A percentile compares a stretch with the other conserved stretches of the same genome.
phyloP scores from a whole-genome alignment of 2,797 vertebrate species.

The Manis pentadactyla region DNA sequence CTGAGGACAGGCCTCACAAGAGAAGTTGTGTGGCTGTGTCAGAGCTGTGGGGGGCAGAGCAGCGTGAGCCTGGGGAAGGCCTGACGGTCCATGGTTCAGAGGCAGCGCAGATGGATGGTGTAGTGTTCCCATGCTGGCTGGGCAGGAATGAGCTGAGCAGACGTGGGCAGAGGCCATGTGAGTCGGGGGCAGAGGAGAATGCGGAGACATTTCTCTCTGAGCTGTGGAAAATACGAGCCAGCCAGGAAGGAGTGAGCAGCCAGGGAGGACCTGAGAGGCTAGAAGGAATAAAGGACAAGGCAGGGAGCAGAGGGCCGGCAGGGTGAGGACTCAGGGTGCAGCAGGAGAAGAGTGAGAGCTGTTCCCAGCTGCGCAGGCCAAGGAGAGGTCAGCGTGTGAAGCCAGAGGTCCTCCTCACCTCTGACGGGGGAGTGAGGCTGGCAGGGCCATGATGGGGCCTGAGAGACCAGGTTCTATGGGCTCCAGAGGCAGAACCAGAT shows the following conservation, averaged over 20 bases:
- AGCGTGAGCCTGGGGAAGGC: neutral
- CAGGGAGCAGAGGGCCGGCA: neutral
- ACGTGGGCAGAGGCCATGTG: neutral
- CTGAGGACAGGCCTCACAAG: neutral
- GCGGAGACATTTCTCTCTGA: neutral
- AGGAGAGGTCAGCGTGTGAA: neutral
- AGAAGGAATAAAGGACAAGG: neutral
- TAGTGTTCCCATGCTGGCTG: rapidly evolving
- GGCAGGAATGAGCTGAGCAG: neutral
- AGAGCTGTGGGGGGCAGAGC: neutral
- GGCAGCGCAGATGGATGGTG: neutral
- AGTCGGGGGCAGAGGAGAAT: neutral
- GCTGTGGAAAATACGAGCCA: neutral
- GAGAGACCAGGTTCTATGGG: neutral
- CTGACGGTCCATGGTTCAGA: neutral
- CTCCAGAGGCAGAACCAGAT: neutral
- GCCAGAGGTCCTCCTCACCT: neutral
- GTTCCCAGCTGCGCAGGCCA: neutral
- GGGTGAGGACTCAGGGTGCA: neutral
- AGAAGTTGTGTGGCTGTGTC: rapidly evolving
- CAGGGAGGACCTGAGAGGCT: neutral
- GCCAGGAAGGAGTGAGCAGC: neutral
- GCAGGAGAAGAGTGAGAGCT: neutral
- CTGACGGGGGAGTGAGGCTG: neutral
- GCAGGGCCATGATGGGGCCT: rapidly evolving